Evolutionary conservation across 2,797 vertebrate genomes (phyloP), one percentile per base, ranked within the genome.

Genomic region (Sebastes oblongus): DNA sequence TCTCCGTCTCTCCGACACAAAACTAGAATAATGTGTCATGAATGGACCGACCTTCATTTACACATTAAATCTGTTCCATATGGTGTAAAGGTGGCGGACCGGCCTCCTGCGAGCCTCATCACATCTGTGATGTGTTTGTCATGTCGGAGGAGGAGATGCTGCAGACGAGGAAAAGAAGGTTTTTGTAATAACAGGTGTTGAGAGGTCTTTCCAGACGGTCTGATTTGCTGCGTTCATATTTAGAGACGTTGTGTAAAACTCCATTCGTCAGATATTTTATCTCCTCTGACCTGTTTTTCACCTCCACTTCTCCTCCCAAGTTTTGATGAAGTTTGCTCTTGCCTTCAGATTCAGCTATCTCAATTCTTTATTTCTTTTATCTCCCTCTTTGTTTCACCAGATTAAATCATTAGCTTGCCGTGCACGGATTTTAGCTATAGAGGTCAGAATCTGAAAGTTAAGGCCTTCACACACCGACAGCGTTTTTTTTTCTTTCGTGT

Each of bases 261-360:
- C 20, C 67, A 65, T 24, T 27, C 55, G 54, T 83, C 61, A 1
- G 50, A 56, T 62, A 60, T 73, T 7, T 75, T 60, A 77, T 73
- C 62, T 76, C 29, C 20, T 55, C 71, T 71, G 27, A 12, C 25
- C 13, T n/a, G 11, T 54, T 82, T 66, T 67, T 81, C 75, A 69
- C 8, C 34, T 12, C 65, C 12, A 27, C 54, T 69, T 70, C 22
- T 20, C 66, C 52, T 80, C 69, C 39, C 18, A 61, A 22, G n/a
- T 62, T 73, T 75, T 83, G 61, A 77, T 83, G 50, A 75, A 61
- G 67, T 83, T 75, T 68, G 34, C 66, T 79, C 52, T 36, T 30
- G 18, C 62, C 18, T 42, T 82, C 58, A 30, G 52, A 75, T 64
- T 75, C 70, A 76, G 79, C 73, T 7, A 27, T 76, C 72, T 69